Percentiles rank a stretch among this genome's conserved stretches.
Evolutionary conservation across 2,888 invertebrate genomes (phyloP).

Genomic region (Acrobasis consociella): DNA sequence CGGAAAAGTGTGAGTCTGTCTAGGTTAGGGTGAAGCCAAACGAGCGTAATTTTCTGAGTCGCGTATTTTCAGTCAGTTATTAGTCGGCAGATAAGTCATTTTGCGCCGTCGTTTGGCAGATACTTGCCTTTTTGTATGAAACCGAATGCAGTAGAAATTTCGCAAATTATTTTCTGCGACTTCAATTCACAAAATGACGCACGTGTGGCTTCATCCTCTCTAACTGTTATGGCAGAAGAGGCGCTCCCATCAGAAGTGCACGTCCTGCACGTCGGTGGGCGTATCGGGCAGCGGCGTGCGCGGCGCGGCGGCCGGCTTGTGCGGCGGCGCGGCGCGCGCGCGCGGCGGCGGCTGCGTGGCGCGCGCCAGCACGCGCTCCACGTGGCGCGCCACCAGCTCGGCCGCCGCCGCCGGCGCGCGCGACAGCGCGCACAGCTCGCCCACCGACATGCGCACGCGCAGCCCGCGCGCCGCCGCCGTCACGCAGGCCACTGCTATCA

Average conservation of each 20-base stretch:
- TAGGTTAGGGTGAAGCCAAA: too few relatives aligned
- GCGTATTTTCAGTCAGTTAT: too few relatives aligned
- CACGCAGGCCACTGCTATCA: slow-evolving; percentile 87
- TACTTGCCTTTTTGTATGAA: too few relatives aligned
- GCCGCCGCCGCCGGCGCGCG: slow-evolving; percentile 76
- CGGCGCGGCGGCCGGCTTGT: slow-evolving; percentile 59
- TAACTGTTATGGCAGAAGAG: too few relatives aligned
- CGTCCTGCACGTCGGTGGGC: slow-evolving; percentile 85
- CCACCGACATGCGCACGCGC: slow-evolving; percentile 70
- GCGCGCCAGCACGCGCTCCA: slow-evolving; percentile 83
- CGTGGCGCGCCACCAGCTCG: slow-evolving; percentile 80
- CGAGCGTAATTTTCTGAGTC: too few relatives aligned
- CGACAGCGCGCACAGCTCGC: slow-evolving; percentile 72
- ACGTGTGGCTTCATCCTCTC: too few relatives aligned
- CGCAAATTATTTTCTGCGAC: too few relatives aligned
- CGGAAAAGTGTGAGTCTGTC: too few relatives aligned
- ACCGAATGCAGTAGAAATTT: too few relatives aligned
- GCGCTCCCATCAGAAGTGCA: slow-evolving; percentile 72
- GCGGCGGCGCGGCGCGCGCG: slow-evolving; percentile 51
- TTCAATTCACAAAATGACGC: too few relatives aligned
- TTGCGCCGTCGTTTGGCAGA: too few relatives aligned
- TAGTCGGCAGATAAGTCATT: too few relatives aligned
- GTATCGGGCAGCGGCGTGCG: slow-evolving; percentile 80
- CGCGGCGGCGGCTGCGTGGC: slow-evolving; percentile 78
- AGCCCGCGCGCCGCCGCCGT: slow-evolving; percentile 86